Conservation (phyloP, 1,140 invertebrate species). For the Drosophila erecta region DNA sequence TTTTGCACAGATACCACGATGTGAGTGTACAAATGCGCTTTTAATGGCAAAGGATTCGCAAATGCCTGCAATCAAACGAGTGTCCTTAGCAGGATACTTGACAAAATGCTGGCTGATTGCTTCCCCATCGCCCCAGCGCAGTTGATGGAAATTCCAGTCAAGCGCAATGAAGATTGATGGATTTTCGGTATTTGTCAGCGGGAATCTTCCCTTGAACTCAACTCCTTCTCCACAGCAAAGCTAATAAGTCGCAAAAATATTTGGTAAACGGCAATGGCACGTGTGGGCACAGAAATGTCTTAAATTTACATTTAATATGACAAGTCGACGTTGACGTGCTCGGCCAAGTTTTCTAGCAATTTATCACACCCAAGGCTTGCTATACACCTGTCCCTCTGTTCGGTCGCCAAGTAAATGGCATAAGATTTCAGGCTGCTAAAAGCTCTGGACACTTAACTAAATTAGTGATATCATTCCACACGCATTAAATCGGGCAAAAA, state of each 20-base stretch:
- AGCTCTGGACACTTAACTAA: constrained; percentile 41
- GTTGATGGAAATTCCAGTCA: constrained; percentile 43
- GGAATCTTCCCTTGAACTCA: constrained; percentile 14
- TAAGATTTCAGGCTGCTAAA: constrained; percentile 31
- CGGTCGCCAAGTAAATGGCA: not conserved
- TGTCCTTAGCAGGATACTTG: constrained; percentile 36
- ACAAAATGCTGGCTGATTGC: constrained; percentile 59
- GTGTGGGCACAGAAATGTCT: constrained; percentile 43
- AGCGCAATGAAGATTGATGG: constrained; percentile 75
- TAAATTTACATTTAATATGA: constrained; percentile 77
- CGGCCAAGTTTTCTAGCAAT: constrained; percentile 3
- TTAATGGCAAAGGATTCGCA: constrained; percentile 64
- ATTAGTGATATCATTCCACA: constrained; percentile 40
- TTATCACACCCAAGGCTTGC: constrained; percentile 7
- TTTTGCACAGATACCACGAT: constrained; percentile 7
- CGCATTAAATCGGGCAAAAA: constrained; percentile 18
- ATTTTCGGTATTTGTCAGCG: constrained; percentile 51
- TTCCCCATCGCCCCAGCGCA: constrained; percentile 3
- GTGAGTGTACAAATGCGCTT: constrained; percentile 64
- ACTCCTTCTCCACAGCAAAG: constrained; percentile 18
- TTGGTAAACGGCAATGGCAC: constrained; percentile 42
- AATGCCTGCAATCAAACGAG: constrained; percentile 31
- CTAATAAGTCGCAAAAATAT: constrained; percentile 74
- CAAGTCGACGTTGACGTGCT: constrained; percentile 38
- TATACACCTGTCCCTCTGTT: constrained; percentile 6